Conservation (phyloP, 2,113 vertebrate species). For the Malurus alboscapulatus region DNA sequence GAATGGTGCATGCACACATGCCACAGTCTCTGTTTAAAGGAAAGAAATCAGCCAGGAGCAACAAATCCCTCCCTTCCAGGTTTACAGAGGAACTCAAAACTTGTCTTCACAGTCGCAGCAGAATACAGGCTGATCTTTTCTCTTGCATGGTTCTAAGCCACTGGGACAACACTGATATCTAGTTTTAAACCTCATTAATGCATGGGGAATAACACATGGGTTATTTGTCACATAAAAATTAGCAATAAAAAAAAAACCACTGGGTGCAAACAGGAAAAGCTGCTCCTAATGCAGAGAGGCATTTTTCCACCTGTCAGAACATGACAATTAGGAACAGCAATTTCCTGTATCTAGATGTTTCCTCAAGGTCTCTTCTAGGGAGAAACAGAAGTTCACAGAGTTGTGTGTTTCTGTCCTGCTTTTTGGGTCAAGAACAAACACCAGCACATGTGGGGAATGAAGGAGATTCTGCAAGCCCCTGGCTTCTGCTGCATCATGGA, state of each 20-base stretch:
- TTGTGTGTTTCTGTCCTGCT: background rate
- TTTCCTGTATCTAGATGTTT: background rate
- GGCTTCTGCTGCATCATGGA: background rate
- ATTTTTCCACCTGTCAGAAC: background rate
- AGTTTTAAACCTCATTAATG: background rate
- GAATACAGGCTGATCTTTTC: background rate
- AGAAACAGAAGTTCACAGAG: background rate
- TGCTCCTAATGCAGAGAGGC: background rate
- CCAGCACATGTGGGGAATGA: accelerated
- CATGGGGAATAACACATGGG: background rate
- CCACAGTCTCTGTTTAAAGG: background rate
- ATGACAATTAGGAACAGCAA: background rate
- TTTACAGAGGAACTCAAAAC: background rate
- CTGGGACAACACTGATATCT: background rate
- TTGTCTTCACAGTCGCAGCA: background rate
- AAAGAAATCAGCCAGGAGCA: background rate
- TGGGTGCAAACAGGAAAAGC: background rate
- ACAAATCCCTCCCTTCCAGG: background rate
- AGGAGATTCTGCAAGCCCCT: background rate
- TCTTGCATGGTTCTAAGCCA: background rate
- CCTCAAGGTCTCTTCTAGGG: background rate
- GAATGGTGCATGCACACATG: accelerated
- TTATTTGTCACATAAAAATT: background rate
- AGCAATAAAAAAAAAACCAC: background rate
- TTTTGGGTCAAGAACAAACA: background rate